Base-by-base conservation (phyloP, 37 sponge, comb jelly and placozoan genomes). In the Cladorhizidae sp. region DNA sequence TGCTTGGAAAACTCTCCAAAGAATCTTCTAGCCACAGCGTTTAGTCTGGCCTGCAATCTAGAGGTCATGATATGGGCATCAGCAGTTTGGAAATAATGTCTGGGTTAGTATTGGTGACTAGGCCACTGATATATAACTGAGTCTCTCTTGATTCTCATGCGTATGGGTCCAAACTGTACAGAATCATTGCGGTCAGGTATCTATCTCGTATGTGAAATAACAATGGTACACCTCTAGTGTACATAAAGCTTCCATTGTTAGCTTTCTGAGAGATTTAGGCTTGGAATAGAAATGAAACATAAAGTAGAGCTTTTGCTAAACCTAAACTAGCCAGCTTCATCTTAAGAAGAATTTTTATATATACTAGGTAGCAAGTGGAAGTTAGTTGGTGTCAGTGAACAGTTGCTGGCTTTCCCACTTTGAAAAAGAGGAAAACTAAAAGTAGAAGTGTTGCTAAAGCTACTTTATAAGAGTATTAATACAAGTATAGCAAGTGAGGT, bases 21-120 rank as follows among this genome's bases (percentile, higher is more conserved):
- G 74, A 75, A 88, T 21, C 39, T 25, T 0, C 22, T 18, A 2
- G 89, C 93, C 0, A 93, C 81, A n/a, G 67, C 29, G 70, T 85
- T 70, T 26, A 93, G 63, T 0, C 79, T 73, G 0, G 70, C 42
- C 74, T 88, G 82, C 74, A 85, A 18, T 9, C 93, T 61, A 6
- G 86, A 82, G 0, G 89, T 85, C 93, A 93, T 93, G 0, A 85
- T 63, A 2, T 83, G 74, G 22, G 89, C 77, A 58, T 93, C 89
- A 6, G 73, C 33, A 43, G 12, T 73, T 33, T 18, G 25, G 64
- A 88, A 32, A 58, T 22, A 7, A 88, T 62, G 33, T 76, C 50
- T 0, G 74, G 40, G 58, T 80, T 70, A 32, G 41, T 72, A 45
- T 85, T 85, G 17, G 45, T 40, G 56, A 80, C 71, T n/a, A 93